Conservation (phyloP, 1,140 invertebrate species). For the Ceratitis capitata region DNA sequence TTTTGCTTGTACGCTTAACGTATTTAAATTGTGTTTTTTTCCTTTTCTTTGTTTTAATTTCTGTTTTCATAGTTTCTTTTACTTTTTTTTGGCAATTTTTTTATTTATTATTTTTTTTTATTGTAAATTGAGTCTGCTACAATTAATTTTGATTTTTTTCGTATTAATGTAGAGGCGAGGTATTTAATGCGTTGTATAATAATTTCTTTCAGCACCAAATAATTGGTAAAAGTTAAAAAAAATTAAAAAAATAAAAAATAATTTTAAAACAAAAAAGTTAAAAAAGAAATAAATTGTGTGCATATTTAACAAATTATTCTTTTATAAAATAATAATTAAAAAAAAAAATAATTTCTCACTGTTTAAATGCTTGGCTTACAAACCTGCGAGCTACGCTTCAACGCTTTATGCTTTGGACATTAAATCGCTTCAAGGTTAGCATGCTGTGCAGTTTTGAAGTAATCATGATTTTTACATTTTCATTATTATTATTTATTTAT, state of each 20-base stretch:
- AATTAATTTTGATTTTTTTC: conserved; percentile 20
- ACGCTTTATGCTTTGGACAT: not conserved
- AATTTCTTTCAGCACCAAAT: too few relatives aligned
- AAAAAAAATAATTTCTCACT: too few relatives aligned
- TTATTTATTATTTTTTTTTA: too few relatives aligned
- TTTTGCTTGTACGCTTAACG: not conserved
- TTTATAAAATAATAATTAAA: too few relatives aligned
- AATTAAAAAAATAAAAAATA: too few relatives aligned
- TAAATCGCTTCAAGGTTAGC: conserved; percentile 19
- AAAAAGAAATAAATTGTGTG: too few relatives aligned
- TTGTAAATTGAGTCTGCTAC: not conserved
- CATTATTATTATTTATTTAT: not conserved
- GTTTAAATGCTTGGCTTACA: not conserved
- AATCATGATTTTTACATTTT: not conserved
- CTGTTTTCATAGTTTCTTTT: not conserved
- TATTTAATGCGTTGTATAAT: too few relatives aligned
- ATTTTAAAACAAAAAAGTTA: too few relatives aligned
- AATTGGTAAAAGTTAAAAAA: too few relatives aligned
- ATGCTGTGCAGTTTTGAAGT: not conserved
- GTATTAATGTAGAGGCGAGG: not conserved
- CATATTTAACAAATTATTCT: too few relatives aligned
- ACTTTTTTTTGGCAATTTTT: not conserved
- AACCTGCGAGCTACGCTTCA: not conserved
- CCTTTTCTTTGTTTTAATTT: not conserved
- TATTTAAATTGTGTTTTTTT: not conserved